Base-by-base conservation (phyloP, 2,888 invertebrate genomes). In the Ditula angustiorana region DNA sequence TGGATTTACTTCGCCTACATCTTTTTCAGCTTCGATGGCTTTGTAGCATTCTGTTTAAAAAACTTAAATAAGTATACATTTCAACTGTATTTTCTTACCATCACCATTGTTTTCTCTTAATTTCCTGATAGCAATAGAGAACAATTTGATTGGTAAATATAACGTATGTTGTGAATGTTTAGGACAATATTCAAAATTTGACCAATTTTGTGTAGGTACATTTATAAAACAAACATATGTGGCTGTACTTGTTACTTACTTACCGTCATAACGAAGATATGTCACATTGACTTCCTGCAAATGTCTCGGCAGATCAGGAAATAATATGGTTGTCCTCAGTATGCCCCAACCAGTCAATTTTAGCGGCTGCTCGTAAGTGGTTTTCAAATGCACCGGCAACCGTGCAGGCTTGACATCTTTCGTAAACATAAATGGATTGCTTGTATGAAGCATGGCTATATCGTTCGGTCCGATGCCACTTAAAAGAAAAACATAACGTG, bases 301-400 rank as follows among this genome's bases (percentile, higher is more conserved):
- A 58, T 82, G 80, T 62, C 77, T 81, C 0, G 94, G 93, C 8
- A 90, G 65, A 61, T 79, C 83, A 21, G 90, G 88, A 67, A 87
- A 77, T 11, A 90, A 87, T 1, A 71, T 26, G 0, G 85, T 87
- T 0, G 87, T 87, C 61, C 76, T 86, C 61, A 92, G 66, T 5
- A 82, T 87, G 7, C 94, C 94, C 94, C 94, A 94, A 21, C 94
- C 94, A 21, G 88, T 81, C 5, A 94, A 75, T 24, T 78, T 83
- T 0, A 89, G 69, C 2, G 78, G 55, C 8, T 50, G 65, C 1
- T 80, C 74, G 19, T 69, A 67, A 0, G 67, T 66, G 4, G 78
- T 58, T 56, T 85, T 83, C 23, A 74, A 70, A n/a, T 81, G 78
- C 23, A 73, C 75, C 0, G 94, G 93, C 2, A 94, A 74, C n/a